These are phyloP conservation scores for Cynopterus brachyotis DNA, from an alignment of 2,113 vertebrate genomes.

Conservation along the genomic window DNA sequence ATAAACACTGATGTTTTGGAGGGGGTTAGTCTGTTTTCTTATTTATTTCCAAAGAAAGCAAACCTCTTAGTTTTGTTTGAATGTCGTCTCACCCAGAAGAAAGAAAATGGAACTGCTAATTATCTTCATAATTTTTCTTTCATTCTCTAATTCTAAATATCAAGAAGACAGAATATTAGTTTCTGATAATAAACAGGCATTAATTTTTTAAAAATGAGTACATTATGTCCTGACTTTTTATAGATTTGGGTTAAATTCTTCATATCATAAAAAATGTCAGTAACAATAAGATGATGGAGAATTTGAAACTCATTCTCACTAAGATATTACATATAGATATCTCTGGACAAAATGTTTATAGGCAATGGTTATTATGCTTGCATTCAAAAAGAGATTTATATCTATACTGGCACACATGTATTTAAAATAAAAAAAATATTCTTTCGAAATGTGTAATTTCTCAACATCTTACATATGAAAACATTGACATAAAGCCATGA, in stretches of 20 bases:
- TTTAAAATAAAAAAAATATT: background rate
- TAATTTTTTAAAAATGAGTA: background rate
- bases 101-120: slow-evolving; percentile 10
- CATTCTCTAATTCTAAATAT: background rate
- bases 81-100: background rate
- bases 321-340: background rate
- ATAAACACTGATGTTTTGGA: background rate
- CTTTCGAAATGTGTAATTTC: slow-evolving; percentile 23
- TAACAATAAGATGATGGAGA: background rate
- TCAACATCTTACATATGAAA: background rate
- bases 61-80: background rate
- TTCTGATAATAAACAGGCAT: background rate
- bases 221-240: background rate
- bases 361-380: background rate
- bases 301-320: background rate
- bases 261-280: background rate
- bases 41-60: background rate
- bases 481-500: background rate
- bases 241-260: background rate
- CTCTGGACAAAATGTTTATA: background rate
- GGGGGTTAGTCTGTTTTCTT: background rate
- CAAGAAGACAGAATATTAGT: background rate
- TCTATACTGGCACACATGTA: background rate
- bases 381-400: background rate
- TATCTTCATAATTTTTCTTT: background rate